Percentiles rank a stretch among this genome's conserved stretches.
These are phyloP conservation scores for Leptocoma aspasia DNA, from an alignment of 2,113 vertebrate genomes.

Conservation along the genomic window DNA sequence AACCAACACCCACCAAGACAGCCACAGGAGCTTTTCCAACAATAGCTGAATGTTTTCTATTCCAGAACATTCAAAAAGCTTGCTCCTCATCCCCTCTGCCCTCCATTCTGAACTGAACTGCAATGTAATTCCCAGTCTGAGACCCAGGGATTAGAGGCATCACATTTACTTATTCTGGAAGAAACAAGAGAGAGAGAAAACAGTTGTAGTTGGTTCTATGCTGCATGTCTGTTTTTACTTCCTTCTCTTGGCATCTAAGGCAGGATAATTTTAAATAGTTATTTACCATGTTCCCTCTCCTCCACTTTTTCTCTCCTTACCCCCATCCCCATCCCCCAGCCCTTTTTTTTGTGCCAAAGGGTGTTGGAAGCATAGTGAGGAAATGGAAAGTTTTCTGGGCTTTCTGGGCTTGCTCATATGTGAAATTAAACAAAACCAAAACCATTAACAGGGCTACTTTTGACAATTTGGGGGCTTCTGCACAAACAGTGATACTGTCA, in stretches of 20 bases:
- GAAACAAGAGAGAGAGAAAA: not conserved
- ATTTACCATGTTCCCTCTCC: not conserved
- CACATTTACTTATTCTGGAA: not conserved
- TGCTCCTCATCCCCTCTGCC: fast-evolving
- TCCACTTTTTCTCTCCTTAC: not conserved
- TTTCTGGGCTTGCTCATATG: not conserved
- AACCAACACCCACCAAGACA: not conserved
- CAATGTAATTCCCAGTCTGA: not conserved
- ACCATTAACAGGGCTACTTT: not conserved
- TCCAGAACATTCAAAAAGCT: not conserved
- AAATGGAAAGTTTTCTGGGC: not conserved
- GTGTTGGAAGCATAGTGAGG: not conserved
- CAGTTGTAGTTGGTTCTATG: not conserved
- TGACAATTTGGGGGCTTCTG: not conserved
- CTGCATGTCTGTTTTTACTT: not conserved
- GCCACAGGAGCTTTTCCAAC: not conserved
- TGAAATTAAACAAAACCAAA: constrained; percentile 16
- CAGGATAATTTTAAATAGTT: not conserved
- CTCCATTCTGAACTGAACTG: not conserved
- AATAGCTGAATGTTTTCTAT: not conserved
- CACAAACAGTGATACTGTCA: not conserved
- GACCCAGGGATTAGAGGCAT: not conserved
- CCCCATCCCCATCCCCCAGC: not conserved
- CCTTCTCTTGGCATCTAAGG: not conserved
- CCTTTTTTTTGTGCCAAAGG: not conserved